These are phyloP conservation scores for Setipinna tenuifilis DNA, from an alignment of 2,797 vertebrate genomes.

Conservation along the genomic window DNA sequence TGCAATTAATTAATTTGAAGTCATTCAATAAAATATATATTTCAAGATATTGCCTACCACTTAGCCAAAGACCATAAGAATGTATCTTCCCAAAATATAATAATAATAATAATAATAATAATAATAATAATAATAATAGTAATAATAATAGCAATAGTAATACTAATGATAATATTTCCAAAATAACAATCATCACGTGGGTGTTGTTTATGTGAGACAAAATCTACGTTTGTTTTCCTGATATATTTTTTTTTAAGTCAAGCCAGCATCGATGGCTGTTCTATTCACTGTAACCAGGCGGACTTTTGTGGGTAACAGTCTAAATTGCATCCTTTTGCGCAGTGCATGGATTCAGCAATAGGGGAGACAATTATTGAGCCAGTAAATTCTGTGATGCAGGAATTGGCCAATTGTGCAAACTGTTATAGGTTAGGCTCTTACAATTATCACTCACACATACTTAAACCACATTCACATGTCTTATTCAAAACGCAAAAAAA, in stretches of 20 bases:
- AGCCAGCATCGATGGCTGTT: neutral
- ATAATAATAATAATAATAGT: neutral
- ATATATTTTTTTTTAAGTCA: neutral
- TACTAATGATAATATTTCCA: neutral
- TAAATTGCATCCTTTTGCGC: neutral
- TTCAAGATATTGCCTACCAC: neutral
- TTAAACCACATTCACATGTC: neutral
- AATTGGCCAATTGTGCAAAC: neutral
- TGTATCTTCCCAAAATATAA: neutral
- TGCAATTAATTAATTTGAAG: neutral
- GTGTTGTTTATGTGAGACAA: neutral
- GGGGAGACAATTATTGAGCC: neutral
- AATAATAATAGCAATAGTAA: neutral
- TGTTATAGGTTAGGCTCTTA: neutral
- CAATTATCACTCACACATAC: neutral
- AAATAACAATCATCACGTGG: neutral
- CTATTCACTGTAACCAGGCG: neutral
- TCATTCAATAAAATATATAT: neutral
- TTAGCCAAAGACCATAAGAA: neutral
- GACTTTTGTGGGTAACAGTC: neutral
- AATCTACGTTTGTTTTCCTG: neutral
- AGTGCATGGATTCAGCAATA: neutral
- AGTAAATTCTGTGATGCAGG: neutral
- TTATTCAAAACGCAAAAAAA: neutral
- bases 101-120: constrained; percentile 19